phyloP scores from a whole-genome alignment of 2,113 vertebrate genomes.

The Cettia cetti region DNA sequence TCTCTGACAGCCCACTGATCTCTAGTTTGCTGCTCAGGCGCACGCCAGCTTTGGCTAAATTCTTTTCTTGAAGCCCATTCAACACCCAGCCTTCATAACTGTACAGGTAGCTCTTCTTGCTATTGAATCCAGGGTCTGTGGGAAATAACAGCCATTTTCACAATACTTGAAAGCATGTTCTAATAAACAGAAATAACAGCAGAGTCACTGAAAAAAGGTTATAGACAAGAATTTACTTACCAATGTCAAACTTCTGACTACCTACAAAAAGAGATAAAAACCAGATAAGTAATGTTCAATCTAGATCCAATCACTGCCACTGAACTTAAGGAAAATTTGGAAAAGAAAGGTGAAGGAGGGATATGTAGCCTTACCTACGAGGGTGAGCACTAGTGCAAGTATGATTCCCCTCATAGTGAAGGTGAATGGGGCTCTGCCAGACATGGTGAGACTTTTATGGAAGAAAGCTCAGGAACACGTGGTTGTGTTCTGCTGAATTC shows the following conservation, averaged over 20 bases:
- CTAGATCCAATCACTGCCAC: not conserved
- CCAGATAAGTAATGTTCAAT: not conserved
- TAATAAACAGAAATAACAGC: not conserved
- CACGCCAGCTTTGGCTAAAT: slow-evolving; percentile 70
- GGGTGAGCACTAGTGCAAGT: slow-evolving; percentile 74
- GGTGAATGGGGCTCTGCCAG: slow-evolving; percentile 31
- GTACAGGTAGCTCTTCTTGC: slow-evolving; percentile 69
- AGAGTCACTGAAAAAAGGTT: not conserved
- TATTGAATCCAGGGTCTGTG: slow-evolving; percentile 73
- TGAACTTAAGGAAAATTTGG: not conserved
- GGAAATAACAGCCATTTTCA: not conserved
- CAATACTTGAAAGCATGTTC: not conserved
- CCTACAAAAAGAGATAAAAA: slow-evolving; percentile 29
- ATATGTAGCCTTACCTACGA: slow-evolving; percentile 75
- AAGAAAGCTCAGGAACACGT: slow-evolving; percentile 32
- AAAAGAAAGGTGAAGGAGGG: not conserved
- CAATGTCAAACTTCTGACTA: slow-evolving; percentile 44
- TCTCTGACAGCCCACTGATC: slow-evolving; percentile 62
- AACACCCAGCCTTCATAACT: slow-evolving; percentile 75
- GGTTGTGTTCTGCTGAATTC: slow-evolving; percentile 57
- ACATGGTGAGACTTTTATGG: slow-evolving; percentile 63
- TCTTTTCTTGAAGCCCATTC: slow-evolving; percentile 74
- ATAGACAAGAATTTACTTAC: slow-evolving; percentile 3
- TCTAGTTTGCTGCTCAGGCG: slow-evolving; percentile 73
- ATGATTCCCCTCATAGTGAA: slow-evolving; percentile 80